Conservation (phyloP, 2,888 invertebrate genomes). For the Eucera pruinosa region DNA sequence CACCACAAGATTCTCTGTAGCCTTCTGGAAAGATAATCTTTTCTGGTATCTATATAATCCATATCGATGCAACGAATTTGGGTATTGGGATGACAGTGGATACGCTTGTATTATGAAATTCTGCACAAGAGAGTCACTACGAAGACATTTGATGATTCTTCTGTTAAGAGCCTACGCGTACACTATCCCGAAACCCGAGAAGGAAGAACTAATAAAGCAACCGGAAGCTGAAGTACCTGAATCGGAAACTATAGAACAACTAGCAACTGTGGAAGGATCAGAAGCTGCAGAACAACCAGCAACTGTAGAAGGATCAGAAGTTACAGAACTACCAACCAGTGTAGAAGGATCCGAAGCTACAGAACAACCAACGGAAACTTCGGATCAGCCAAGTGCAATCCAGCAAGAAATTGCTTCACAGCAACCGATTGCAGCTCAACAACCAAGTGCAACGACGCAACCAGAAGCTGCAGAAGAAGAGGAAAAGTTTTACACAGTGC, state of each 20-base stretch:
- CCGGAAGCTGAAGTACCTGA: neutral
- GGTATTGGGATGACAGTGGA: conserved; percentile 76
- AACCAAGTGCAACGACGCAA: neutral
- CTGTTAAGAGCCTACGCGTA: conserved; percentile 76
- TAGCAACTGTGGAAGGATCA: too few relatives aligned
- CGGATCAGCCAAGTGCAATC: neutral
- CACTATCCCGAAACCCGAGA: neutral
- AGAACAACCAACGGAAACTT: neutral
- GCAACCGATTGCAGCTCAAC: neutral
- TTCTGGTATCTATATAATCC: conserved; percentile 82
- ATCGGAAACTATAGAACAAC: neutral
- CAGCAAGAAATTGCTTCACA: neutral
- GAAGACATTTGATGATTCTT: conserved; percentile 77
- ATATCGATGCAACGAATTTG: conserved; percentile 78
- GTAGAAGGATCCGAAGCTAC: too few relatives aligned
- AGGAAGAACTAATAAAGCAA: neutral
- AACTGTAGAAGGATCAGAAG: too few relatives aligned
- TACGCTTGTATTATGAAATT: conserved; percentile 78
- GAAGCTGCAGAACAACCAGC: too few relatives aligned
- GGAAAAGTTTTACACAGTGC: conserved; percentile 62
- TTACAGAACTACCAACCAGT: neutral
- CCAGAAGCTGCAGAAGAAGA: neutral
- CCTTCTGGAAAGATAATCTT: conserved; percentile 78
- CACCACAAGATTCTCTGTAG: conserved; percentile 74
- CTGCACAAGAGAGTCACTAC: conserved; percentile 74